Evolutionary conservation across 2,797 vertebrate genomes (phyloP), one percentile per base, ranked within the genome.

Genomic region (Ctenochaetus hawaiiensis): DNA sequence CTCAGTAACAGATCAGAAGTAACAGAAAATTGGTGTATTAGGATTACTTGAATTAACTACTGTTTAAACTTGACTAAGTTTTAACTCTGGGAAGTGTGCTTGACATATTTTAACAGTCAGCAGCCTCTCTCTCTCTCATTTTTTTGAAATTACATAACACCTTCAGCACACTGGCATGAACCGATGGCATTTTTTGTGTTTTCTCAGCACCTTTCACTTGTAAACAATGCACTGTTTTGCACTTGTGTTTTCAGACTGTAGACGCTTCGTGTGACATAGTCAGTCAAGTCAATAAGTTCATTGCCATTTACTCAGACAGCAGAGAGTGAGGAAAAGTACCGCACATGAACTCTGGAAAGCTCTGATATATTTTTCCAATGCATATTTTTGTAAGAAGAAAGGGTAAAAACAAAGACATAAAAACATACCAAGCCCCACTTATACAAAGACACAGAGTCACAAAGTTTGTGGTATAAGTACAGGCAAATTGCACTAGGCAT

Each of bases 391-490:
- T 3, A 26, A 20, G 18, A 13, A 56, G 1, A 26, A 23, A 10
- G 8, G 3, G 6, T 0, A 34, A 23, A 44, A 48, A n/a, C 44
- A 39, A 22, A 23, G 48, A 12, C 23, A 30, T n/a, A 30, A 23
- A 26, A 49, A 13, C 26, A 34, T 41, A 41, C 22, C 34, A 20
- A 37, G 41, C 34, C 34, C 16, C 12, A 26, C 53, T 10, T 18
- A 30, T 16, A 62, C 34, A 74, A 54, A 67, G 43, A 37, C 30
- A 63, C 8, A 56, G 20, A 41, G 34, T 66, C 34, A 48, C 30
- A 67, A 43, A 43, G 18, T 18, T 44, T 44, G 23, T 52, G 7
- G 10, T 44, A 3, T 8, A 39, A 53, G 22, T 48, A 63, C 43
- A 14, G 44, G 2, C 10, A 59, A 45, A 49, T 34, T 23, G 13